A percentile compares a stretch with the other conserved stretches of the same genome.
phyloP scores from a whole-genome alignment of 2,888 invertebrate genomes.

The Tribolium freemani region DNA sequence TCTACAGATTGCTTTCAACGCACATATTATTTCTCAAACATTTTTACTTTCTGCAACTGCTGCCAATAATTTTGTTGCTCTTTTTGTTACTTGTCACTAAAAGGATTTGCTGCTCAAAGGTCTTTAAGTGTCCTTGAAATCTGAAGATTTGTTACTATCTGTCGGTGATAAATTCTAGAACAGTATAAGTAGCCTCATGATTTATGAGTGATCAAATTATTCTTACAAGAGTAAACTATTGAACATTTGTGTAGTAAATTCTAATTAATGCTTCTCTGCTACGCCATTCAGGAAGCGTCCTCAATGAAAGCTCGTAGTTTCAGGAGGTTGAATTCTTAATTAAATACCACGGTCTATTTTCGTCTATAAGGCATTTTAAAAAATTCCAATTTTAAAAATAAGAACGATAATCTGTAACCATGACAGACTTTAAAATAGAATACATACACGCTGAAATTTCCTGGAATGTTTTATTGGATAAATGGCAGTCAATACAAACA shows the following conservation, averaged over 20 bases:
- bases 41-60: too few species aligned
- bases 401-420: not conserved
- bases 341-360: conserved; percentile 33
- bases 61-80: too few species aligned
- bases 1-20: too few species aligned
- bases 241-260: too few species aligned
- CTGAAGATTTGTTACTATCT: too few species aligned
- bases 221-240: too few species aligned
- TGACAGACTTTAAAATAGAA: conserved; percentile 4
- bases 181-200: not conserved
- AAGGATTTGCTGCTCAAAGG: too few species aligned
- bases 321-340: conserved; percentile 35
- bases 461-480: not conserved
- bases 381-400: conserved; percentile 12
- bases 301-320: conserved; percentile 10
- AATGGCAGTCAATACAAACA: not conserved
- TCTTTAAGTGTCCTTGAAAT: not conserved
- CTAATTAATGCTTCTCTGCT: not conserved
- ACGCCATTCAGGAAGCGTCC: not conserved
- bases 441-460: not conserved
- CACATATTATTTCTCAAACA: too few species aligned
- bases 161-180: not conserved
- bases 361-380: conserved; percentile 9
- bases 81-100: too few species aligned
- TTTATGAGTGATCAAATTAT: too few species aligned